phyloP scores from a whole-genome alignment of 2,888 invertebrate genomes.

The Leptopilina drosophilae region DNA sequence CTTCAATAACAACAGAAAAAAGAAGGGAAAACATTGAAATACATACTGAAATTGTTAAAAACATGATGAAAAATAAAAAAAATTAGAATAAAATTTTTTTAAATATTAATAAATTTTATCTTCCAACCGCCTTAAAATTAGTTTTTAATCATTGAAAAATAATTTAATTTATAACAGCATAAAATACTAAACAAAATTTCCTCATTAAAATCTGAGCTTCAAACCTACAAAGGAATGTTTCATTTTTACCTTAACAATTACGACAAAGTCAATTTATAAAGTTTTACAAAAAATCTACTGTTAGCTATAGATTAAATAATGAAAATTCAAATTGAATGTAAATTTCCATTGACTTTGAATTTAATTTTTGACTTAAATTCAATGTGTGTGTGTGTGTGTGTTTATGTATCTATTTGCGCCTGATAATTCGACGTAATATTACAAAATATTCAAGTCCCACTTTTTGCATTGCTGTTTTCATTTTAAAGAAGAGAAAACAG shows the following conservation, averaged over 20 bases:
- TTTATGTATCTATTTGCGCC: background rate
- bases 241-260: conserved; percentile 8
- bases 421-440: conserved; percentile 19
- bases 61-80: no score
- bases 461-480: conserved; percentile 33
- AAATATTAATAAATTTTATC: background rate
- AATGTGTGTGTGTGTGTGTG: background rate
- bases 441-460: conserved; percentile 19
- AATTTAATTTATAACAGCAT: background rate
- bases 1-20: no score
- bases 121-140: background rate
- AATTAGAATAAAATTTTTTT: no score
- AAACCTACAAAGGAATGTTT: conserved; percentile 19
- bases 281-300: background rate
- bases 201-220: background rate
- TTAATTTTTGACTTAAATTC: background rate
- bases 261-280: background rate
- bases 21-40: no score
- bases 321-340: conserved; percentile 23
- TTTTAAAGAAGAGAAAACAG: background rate
- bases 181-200: conserved; percentile 3
- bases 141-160: background rate
- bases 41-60: no score
- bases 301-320: background rate
- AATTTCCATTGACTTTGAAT: background rate